A percentile compares a stretch with the other conserved stretches of the same genome.
phyloP scores from a whole-genome alignment of 2,888 invertebrate species.

The Oscheius myriophilus region DNA sequence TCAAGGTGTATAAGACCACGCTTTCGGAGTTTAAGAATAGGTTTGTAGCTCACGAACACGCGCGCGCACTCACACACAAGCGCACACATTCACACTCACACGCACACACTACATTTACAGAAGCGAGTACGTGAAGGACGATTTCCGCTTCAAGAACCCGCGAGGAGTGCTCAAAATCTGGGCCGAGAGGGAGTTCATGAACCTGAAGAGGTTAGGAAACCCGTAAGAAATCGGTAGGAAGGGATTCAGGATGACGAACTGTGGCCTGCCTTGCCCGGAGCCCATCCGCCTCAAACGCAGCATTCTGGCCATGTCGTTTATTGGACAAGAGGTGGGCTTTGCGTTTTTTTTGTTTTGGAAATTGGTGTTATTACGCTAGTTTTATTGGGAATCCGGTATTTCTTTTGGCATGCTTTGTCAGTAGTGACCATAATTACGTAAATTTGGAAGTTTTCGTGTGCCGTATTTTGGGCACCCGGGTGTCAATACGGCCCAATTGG shows the following conservation, averaged over 20 bases:
- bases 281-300: conserved; percentile 76
- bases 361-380: too few species aligned
- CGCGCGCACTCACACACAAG: background rate
- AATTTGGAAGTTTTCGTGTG: too few species aligned
- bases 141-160: conserved; percentile 77
- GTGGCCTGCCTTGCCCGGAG: conserved; percentile 74
- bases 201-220: conserved; percentile 73
- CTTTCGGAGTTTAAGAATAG: conserved; percentile 76
- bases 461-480: too few species aligned
- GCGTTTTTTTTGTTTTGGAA: too few species aligned
- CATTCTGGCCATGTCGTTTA: conserved; percentile 76
- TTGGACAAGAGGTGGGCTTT: conserved; percentile 73
- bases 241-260: conserved; percentile 45
- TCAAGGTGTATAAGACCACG: conserved; percentile 76
- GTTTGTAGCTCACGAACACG: too few species aligned
- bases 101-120: too few species aligned
- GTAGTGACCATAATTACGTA: too few species aligned
- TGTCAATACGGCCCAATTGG: too few species aligned
- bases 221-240: background rate
- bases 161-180: conserved; percentile 76
- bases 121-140: conserved; percentile 76
- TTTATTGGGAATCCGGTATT: too few species aligned
- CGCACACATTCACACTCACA: too few species aligned
- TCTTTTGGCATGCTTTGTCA: too few species aligned
- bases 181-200: conserved; percentile 78